Evolutionary conservation across 2,113 vertebrate genomes (phyloP), one percentile per base, ranked within the genome.

Genomic region (Genyomyrus donnyi): DNA sequence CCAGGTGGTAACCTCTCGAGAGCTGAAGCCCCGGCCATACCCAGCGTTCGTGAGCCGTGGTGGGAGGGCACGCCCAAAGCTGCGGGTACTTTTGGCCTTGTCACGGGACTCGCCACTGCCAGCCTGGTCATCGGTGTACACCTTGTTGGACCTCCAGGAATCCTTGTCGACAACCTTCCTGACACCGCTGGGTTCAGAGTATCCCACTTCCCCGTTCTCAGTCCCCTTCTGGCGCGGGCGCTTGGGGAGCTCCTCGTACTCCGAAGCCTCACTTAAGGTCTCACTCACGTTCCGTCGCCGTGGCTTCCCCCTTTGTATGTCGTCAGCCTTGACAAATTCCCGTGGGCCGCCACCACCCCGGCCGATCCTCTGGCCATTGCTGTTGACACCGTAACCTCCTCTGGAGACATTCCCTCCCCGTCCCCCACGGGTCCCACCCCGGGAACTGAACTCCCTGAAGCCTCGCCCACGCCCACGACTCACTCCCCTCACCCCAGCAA

Each of bases 181-280:
- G 88, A 94, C 35, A 39, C 97, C 94, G 0, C 93, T 93, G 10
- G 97, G 91, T 9, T 97, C 97, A 1, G 94, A 74, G 91, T 96
- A 96, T 7, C 92, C 91, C 0, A 96, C 95, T 0, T 95, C 96
- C 87, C 97, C 96, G 6, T 96, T 96, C 92, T 99, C 98, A 0
- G 95, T 92, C 31, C 96, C 98, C 84, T 97, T 96, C 93, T 99
- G 97, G 0, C 97, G 95, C 0, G 97, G 96, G 3, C 98, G 96
- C 91, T 99, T 99, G 15, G 98, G 98, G 9, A 98, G 96, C 88
- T 99, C 98, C 91, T 99, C 98, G 0, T 99, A 98, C 83, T 99
- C 98, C 0, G 98, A 99, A n/a, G 97, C 95, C 92, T 99, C 98
- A 0, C 98, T 99, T 90, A 98, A 96, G 0, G 98, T 99, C 95